These are phyloP conservation scores for Rostratula benghalensis DNA, from an alignment of 2,113 vertebrate genomes.

Conservation along the genomic window DNA sequence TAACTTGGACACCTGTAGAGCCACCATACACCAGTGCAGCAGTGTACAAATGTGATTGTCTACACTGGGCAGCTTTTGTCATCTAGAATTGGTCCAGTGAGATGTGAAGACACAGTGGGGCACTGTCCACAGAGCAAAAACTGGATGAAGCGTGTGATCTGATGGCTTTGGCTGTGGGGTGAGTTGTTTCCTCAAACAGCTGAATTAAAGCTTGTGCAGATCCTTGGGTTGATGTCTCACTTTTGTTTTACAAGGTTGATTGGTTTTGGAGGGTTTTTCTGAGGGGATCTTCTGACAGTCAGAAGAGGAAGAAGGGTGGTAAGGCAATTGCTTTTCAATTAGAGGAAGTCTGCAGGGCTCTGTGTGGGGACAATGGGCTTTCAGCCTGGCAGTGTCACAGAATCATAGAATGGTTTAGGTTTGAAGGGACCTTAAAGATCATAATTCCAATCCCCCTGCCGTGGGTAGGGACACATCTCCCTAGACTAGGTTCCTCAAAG, in stretches of 20 bases:
- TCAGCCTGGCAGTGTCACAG: not conserved
- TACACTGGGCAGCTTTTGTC: not conserved
- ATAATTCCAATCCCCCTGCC: not conserved
- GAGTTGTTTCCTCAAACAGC: not conserved
- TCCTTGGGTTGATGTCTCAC: not conserved
- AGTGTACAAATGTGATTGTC: not conserved
- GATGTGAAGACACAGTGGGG: not conserved
- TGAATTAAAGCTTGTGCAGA: not conserved
- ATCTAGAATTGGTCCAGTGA: not conserved
- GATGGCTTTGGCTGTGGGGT: not conserved
- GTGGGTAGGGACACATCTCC: not conserved
- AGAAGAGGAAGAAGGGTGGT: not conserved
- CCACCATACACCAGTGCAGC: fast-evolving
- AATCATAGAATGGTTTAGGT: not conserved
- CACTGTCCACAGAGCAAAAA: not conserved
- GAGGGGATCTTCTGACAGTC: not conserved
- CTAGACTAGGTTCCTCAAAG: not conserved
- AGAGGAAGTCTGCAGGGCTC: not conserved
- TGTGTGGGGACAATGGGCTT: fast-evolving
- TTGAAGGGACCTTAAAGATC: not conserved
- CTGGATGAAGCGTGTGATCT: not conserved
- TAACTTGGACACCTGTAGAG: not conserved
- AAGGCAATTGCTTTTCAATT: not conserved
- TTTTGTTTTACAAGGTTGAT: not conserved
- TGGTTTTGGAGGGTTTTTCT: not conserved